These are phyloP conservation scores for Caenorhabditis sinica DNA, from an alignment of 2,888 invertebrate species.

Conservation along the genomic window DNA sequence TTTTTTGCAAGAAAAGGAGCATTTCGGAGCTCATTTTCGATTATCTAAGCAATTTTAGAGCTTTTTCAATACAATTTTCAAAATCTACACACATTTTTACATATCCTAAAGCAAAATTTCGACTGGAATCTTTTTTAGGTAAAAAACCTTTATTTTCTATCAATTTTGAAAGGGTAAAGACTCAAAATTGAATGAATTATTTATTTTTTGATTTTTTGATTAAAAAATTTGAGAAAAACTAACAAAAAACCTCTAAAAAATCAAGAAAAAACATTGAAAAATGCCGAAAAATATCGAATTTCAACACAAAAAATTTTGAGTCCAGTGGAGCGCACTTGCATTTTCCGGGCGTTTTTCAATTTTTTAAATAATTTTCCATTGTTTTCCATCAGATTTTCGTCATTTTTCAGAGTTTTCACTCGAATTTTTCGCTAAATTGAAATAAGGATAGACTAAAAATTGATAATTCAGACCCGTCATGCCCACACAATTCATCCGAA, in stretches of 20 bases:
- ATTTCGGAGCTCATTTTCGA: no score
- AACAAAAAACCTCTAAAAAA: background rate
- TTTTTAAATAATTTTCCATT: constrained; percentile 1
- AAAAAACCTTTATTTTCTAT: no score
- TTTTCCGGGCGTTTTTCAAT: constrained; percentile 43
- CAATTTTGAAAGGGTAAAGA: no score
- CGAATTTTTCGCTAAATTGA: background rate
- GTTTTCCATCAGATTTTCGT: background rate
- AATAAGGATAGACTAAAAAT: background rate
- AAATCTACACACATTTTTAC: no score
- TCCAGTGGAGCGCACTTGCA: constrained; percentile 53
- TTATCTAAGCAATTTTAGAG: no score
- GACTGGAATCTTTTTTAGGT: no score
- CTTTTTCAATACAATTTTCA: no score
- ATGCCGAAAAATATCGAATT: background rate
- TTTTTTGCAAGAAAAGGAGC: no score
- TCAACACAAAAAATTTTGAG: constrained; percentile 2
- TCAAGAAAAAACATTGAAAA: background rate
- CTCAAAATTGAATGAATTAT: no score
- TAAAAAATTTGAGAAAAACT: background rate
- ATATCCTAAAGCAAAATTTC: no score
- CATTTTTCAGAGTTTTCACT: background rate
- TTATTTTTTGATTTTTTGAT: background rate
- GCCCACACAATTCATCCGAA: constrained; percentile 65
- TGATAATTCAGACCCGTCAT: constrained; percentile 40